A percentile compares a stretch with the other conserved stretches of the same genome.
These are phyloP conservation scores for Corynorhinus townsendii DNA, from an alignment of 2,113 vertebrate genomes.

Conservation along the genomic window DNA sequence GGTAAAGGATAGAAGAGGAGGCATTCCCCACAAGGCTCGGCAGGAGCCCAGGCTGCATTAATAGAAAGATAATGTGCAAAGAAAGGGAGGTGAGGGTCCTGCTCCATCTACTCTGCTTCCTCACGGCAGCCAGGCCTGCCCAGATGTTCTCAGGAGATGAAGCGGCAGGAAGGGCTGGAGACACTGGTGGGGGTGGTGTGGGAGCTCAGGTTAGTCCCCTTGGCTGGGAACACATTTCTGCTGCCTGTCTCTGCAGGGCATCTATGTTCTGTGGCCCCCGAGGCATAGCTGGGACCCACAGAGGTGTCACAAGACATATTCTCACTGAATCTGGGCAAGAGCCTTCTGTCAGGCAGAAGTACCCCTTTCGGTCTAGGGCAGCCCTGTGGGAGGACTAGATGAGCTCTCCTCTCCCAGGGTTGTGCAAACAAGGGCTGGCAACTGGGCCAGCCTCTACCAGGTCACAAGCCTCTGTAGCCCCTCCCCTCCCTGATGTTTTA, in stretches of 20 bases:
- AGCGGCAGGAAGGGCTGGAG: not conserved
- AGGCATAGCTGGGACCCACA: not conserved
- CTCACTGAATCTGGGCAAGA: not conserved
- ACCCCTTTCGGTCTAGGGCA: not conserved
- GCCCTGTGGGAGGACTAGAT: not conserved
- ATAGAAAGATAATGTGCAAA: not conserved
- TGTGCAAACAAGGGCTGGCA: not conserved
- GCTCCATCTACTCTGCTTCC: not conserved
- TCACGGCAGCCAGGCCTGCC: not conserved
- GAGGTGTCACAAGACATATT: not conserved
- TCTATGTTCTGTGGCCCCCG: not conserved
- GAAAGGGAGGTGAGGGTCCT: not conserved
- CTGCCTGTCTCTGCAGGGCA: not conserved
- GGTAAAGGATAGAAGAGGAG: not conserved
- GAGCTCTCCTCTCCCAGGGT: not conserved
- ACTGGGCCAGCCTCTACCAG: not conserved
- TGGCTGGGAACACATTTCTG: not conserved
- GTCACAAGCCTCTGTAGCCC: not conserved
- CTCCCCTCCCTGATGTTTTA: not conserved
- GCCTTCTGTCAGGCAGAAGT: not conserved
- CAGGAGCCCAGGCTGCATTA: not conserved
- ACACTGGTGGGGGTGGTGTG: too few relatives aligned
- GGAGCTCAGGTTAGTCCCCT: not conserved
- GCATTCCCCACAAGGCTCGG: not conserved
- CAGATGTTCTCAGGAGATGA: not conserved